Evolutionary conservation across 2,113 vertebrate genomes (phyloP).

Genomic region (Gavia stellata): DNA sequence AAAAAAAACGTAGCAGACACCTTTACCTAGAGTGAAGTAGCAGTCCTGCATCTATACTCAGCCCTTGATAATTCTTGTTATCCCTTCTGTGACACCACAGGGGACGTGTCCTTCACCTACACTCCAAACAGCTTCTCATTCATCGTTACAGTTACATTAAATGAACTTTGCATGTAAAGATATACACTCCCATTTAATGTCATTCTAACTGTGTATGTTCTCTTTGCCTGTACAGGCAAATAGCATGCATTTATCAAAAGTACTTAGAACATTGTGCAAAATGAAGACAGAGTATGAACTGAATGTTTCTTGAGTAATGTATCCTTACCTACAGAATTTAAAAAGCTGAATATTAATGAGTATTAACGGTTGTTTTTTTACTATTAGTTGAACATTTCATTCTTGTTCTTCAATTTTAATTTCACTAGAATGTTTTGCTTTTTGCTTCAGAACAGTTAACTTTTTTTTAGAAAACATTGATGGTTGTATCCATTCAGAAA

Average conservation of each 20-base stretch:
- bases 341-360: background rate
- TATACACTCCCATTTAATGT: background rate
- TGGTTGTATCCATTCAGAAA: constrained; percentile 48
- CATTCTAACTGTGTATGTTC: background rate
- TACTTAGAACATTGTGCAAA: background rate
- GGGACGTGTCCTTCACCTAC: background rate
- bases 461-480: background rate
- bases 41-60: background rate
- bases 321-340: background rate
- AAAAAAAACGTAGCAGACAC: background rate
- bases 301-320: background rate
- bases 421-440: background rate
- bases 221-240: background rate
- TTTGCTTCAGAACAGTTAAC: background rate
- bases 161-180: background rate
- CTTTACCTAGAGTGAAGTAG: background rate
- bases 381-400: background rate
- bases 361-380: background rate
- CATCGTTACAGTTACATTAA: background rate
- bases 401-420: constrained; percentile 15
- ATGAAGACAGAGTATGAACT: background rate
- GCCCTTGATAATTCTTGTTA: background rate
- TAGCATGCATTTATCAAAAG: background rate
- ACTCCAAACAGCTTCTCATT: background rate
- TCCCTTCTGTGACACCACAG: background rate